phyloP scores from a whole-genome alignment of 2,888 invertebrate species.

The Nyleta sp. region DNA sequence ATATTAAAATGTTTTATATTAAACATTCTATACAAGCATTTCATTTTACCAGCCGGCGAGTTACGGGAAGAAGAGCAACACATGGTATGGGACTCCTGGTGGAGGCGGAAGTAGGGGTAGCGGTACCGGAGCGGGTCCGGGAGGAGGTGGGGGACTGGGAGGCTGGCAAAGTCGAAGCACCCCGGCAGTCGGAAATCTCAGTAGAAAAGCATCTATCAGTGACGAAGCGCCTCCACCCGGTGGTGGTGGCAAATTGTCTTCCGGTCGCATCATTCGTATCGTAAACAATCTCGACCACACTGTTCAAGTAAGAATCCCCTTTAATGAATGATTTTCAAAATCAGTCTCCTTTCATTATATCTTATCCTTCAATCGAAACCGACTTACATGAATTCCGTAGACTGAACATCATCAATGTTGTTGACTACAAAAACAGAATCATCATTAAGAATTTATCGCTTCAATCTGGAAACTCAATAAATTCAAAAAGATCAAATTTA shows the following conservation, averaged over 20 bases:
- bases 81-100: conserved; percentile 89
- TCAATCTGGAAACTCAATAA: too few relatives aligned
- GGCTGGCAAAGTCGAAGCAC: conserved; percentile 85
- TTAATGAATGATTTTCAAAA: too few relatives aligned
- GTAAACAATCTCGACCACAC: conserved; percentile 97
- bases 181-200: conserved; percentile 84
- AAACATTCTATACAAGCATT: too few relatives aligned
- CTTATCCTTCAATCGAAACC: too few relatives aligned
- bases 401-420: too few relatives aligned
- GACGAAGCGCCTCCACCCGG: conserved; percentile 90
- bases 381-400: too few relatives aligned
- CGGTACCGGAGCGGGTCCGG: conserved; percentile 80
- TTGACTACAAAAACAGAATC: too few relatives aligned
- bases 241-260: conserved; percentile 88
- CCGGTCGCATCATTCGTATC: conserved; percentile 94
- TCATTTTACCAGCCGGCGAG: conserved; percentile 88
- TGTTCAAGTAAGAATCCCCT: conserved; percentile 89
- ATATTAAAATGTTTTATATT: too few relatives aligned
- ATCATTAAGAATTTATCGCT: too few relatives aligned
- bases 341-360: too few relatives aligned
- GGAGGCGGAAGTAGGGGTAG: conserved; percentile 81
- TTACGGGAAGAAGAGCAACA: conserved; percentile 93
- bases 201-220: conserved; percentile 92
- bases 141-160: conserved; percentile 74
- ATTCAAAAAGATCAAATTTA: too few relatives aligned